Conservation (phyloP, 1,140 invertebrate species). For the Philopotamus ludificatus region DNA sequence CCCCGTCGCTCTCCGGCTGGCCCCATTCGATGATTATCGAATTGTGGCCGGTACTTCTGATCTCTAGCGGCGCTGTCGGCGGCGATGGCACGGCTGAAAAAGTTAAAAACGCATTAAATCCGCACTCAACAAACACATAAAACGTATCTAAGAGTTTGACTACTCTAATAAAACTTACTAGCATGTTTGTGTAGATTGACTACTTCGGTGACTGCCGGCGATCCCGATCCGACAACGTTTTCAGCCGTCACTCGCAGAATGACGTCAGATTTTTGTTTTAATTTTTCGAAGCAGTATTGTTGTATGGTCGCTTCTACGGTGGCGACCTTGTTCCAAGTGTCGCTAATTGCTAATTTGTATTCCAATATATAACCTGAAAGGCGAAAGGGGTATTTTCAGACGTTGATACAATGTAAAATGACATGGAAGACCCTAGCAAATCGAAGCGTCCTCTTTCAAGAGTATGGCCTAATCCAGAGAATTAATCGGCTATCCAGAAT, state of each 20-base stretch:
- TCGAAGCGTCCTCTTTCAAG: too few relatives aligned
- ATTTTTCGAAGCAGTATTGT: conserved; percentile 79
- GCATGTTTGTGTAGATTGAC: conserved; percentile 91
- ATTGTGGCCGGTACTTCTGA: conserved; percentile 76
- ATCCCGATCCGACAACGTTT: conserved; percentile 83
- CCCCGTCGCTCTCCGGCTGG: conserved; percentile 89
- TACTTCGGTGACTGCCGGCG: conserved; percentile 73
- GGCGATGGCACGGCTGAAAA: conserved; percentile 80
- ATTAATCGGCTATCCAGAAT: too few relatives aligned
- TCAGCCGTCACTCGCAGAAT: conserved; percentile 90
- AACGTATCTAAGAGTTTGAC: background rate
- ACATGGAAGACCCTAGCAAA: too few relatives aligned
- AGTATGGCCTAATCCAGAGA: too few relatives aligned
- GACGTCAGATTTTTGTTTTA: conserved; percentile 87
- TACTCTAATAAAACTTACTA: conserved; percentile 65
- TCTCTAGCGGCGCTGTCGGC: conserved; percentile 85
- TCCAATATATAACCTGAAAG: conserved; percentile 88
- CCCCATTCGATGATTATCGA: conserved; percentile 90
- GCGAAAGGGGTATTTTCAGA: too few relatives aligned
- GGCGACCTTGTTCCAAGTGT: conserved; percentile 87
- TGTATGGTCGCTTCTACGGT: conserved; percentile 76
- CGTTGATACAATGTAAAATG: too few relatives aligned
- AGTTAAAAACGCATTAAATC: background rate
- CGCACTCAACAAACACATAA: too few relatives aligned
- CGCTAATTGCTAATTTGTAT: conserved; percentile 71